Percentiles rank a stretch among this genome's conserved stretches.
Evolutionary conservation across 2,797 vertebrate species (phyloP).

Genomic region (Cryptoblepharus egeriae): DNA sequence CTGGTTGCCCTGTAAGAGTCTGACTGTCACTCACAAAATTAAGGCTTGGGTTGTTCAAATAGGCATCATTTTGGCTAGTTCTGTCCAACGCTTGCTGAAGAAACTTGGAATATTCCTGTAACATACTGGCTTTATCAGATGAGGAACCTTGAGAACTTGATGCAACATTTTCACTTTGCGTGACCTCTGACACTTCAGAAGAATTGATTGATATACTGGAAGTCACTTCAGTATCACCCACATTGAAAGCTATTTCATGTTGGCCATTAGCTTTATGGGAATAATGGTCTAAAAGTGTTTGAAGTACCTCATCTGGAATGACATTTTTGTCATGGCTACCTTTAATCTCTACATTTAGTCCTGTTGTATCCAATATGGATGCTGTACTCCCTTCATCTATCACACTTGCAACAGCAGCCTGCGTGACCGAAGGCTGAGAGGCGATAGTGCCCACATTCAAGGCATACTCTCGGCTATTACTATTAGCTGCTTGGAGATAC

Average conservation of each 20-base stretch:
- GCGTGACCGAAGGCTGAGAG: slow-evolving; percentile 90
- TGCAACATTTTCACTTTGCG: slow-evolving; percentile 86
- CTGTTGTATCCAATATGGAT: slow-evolving; percentile 91
- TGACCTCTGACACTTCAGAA: slow-evolving; percentile 90
- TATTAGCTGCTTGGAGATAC: slow-evolving; percentile 91
- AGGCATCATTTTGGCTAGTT: slow-evolving; percentile 99
- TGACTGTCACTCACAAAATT: slow-evolving; percentile 95
- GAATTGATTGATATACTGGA: slow-evolving; percentile 99
- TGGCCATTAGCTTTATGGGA: slow-evolving; percentile 97
- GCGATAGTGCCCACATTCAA: slow-evolving; percentile 91
- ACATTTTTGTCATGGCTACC: slow-evolving; percentile 92
- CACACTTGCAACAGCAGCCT: slow-evolving; percentile 90
- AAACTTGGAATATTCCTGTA: slow-evolving; percentile 99
- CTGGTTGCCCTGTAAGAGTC: slow-evolving; percentile 89
- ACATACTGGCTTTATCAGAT: slow-evolving; percentile 95
- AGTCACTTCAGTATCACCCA: slow-evolving; percentile 95
- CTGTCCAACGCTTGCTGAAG: slow-evolving; percentile 98
- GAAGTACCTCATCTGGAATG: slow-evolving; percentile 96
- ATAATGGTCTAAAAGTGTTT: slow-evolving; percentile 97
- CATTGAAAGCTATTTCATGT: slow-evolving; percentile 94
- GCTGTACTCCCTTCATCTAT: slow-evolving; percentile 91
- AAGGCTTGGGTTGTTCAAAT: slow-evolving; percentile 97
- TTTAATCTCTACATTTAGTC: slow-evolving; percentile 91
- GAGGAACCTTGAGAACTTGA: slow-evolving; percentile 86
- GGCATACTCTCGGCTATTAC: slow-evolving; percentile 89